phyloP scores from a whole-genome alignment of 2,113 vertebrate genomes.

The Acanthisitta chloris region DNA sequence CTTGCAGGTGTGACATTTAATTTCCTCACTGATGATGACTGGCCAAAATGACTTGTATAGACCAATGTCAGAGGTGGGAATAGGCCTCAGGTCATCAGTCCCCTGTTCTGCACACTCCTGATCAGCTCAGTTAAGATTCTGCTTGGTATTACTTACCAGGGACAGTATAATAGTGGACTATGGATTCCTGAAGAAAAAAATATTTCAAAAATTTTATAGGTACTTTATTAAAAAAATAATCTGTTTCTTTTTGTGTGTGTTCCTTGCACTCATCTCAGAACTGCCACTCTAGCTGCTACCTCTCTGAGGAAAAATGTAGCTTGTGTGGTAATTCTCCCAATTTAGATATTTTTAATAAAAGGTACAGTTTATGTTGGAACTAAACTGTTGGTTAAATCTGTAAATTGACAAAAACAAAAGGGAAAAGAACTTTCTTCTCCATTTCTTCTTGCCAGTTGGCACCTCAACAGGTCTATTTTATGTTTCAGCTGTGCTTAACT shows the following conservation, averaged over 20 bases:
- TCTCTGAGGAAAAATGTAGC: not conserved
- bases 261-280: not conserved
- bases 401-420: slow-evolving; percentile 14
- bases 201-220: not conserved
- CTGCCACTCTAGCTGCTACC: not conserved
- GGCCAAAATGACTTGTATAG: not conserved
- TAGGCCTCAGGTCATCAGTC: not conserved
- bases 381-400: not conserved
- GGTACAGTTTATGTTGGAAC: slow-evolving; percentile 6
- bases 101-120: not conserved
- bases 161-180: not conserved
- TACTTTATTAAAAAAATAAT: not conserved
- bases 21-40: not conserved
- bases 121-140: not conserved
- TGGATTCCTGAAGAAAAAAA: not conserved
- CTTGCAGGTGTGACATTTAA: not conserved
- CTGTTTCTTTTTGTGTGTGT: not conserved
- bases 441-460: slow-evolving; percentile 26
- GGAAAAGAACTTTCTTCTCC: not conserved
- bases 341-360: slow-evolving; percentile 24
- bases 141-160: not conserved
- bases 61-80: not conserved
- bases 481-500: not conserved
- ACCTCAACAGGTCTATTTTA: not conserved
- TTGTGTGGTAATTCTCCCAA: slow-evolving; percentile 8